Conservation (phyloP, 2,888 invertebrate genomes). For the Plebejus anna region DNA sequence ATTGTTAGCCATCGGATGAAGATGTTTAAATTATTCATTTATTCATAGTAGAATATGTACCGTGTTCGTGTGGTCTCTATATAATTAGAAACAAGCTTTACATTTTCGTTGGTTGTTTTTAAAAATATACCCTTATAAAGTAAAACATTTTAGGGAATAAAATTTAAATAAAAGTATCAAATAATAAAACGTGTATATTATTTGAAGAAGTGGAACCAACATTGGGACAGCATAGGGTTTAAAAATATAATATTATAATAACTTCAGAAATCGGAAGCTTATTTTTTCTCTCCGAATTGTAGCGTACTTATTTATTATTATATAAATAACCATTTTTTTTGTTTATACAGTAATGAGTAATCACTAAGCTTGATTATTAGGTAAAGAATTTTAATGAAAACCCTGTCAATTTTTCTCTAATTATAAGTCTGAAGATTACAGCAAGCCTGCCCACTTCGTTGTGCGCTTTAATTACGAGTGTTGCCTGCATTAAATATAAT, state of each 20-base stretch:
- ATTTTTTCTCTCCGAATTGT: no score
- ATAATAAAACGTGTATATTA: neutral
- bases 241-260: no score
- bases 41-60: neutral
- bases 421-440: conserved; percentile 9
- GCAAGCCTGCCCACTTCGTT: neutral
- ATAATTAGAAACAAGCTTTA: neutral
- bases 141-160: neutral
- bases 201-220: neutral
- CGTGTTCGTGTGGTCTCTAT: conserved; percentile 1
- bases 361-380: no score
- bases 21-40: conserved; percentile 18
- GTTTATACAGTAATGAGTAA: no score
- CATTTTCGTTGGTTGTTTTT: neutral
- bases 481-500: conserved; percentile 23
- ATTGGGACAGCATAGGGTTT: no score
- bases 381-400: neutral
- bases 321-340: no score
- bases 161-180: neutral
- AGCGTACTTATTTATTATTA: no score
- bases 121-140: neutral
- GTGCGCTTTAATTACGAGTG: conserved; percentile 1
- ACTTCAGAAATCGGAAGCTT: no score
- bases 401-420: neutral
- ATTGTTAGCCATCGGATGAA: neutral